Evolutionary conservation across 2,888 invertebrate genomes (phyloP), one percentile per base, ranked within the genome.

Genomic region (Cryptus armator): DNA sequence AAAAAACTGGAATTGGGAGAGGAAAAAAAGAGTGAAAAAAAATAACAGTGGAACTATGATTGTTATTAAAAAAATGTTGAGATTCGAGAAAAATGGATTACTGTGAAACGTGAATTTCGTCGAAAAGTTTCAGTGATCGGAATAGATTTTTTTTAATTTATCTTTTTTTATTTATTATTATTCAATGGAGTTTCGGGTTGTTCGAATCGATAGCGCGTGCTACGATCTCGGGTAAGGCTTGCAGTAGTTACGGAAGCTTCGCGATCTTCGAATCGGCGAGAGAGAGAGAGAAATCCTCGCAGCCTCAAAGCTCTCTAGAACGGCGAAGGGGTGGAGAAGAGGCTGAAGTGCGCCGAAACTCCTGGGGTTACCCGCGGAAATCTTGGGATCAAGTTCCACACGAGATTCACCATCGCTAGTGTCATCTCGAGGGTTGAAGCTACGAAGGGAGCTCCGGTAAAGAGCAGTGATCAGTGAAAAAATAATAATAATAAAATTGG

Each of bases 41-140:
- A 37, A 37, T 37, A 37, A 37, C 37, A 37, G 48, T 48, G 48
- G 48, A 48, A 48, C 48, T 48, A n/a, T 48, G 12, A n/a, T 12
- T 48, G 48, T n/a, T 48, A n/a, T 48, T 48, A 12, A 48, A 12
- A 48, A 12, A 66, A 44, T 9, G 7, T 44, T 16, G 46, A 7
- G n/a, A 16, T 32, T 53, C 29, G 6, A 24, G 59, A 44, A 53
- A 46, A 71, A 77, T 71, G 82, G 82, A 77, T 53, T 77, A 72
- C 32, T 46, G 82, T 83, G 82, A 72, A 68, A 16, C 14, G 59
- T 62, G 59, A 62, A 62, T 12, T 32, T 44, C 43, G 29, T 67
- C 59, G 71, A 46, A 32, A 62, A 68, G 32, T 67, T 53, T 59
- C 14, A 46, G 62, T 48, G 68, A 6, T 37, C 29, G 19, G 29